These are phyloP conservation scores for Arctocebus calabarensis DNA, from an alignment of 2,797 vertebrate species.

Conservation along the genomic window DNA sequence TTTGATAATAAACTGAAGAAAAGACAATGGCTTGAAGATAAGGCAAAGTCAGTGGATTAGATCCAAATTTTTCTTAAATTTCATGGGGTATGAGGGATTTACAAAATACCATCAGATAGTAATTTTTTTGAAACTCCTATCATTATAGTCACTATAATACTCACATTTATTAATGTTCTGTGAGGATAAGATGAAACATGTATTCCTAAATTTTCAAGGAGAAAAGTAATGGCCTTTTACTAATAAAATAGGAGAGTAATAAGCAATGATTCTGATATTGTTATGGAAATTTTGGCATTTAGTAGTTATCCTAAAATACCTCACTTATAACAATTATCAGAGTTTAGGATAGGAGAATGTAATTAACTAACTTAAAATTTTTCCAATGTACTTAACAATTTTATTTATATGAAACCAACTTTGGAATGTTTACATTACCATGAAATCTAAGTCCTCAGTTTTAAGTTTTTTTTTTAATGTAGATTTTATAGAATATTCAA, in stretches of 20 bases:
- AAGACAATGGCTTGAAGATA: neutral
- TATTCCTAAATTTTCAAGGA: neutral
- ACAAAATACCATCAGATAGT: neutral
- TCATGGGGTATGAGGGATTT: neutral
- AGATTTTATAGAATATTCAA: neutral
- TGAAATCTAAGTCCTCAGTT: neutral
- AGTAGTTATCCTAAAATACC: slow-evolving; percentile 5
- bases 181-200: neutral
- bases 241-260: slow-evolving; percentile 22
- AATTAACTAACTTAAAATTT: slow-evolving; percentile 53
- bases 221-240: neutral
- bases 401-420: slow-evolving; percentile 29
- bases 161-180: neutral
- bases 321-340: slow-evolving; percentile 34
- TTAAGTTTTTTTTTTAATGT: neutral
- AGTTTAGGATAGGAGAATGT: slow-evolving; percentile 21
- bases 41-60: neutral
- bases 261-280: slow-evolving; percentile 20
- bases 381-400: slow-evolving; percentile 12
- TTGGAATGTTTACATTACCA: slow-evolving; percentile 33
- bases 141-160: neutral
- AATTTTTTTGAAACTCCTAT: neutral
- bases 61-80: neutral
- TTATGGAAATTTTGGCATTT: slow-evolving; percentile 38
- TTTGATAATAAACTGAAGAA: neutral